A percentile compares a stretch with the other conserved stretches of the same genome.
These are phyloP conservation scores for Calyptommatus sinebrachiatus DNA, from an alignment of 2,113 vertebrate genomes.

Conservation along the genomic window DNA sequence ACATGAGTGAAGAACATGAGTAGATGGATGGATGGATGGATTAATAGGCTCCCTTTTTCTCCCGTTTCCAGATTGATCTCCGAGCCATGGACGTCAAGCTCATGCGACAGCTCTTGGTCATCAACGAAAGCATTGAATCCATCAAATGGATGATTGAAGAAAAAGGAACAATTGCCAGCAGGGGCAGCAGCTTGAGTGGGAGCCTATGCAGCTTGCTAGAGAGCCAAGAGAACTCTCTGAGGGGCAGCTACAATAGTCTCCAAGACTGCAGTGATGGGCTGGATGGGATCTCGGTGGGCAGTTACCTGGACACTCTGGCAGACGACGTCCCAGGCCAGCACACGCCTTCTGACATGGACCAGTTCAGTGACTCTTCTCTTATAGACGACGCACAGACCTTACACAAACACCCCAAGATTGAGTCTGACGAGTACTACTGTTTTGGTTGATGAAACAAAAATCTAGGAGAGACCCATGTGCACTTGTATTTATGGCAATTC, in stretches of 20 bases:
- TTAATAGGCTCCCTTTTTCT: not conserved
- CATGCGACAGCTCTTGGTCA: constrained; percentile 92
- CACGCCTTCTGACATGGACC: constrained; percentile 82
- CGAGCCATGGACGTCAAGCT: constrained; percentile 90
- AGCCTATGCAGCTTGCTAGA: constrained; percentile 91
- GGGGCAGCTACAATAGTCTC: constrained; percentile 85
- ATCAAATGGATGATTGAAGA: constrained; percentile 95
- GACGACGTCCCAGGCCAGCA: constrained; percentile 84
- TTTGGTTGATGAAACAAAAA: constrained; percentile 77
- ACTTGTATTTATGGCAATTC: constrained; percentile 63
- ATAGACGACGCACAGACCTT: constrained; percentile 73
- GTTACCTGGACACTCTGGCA: constrained; percentile 92
- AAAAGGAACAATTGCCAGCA: constrained; percentile 81
- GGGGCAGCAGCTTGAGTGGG: constrained; percentile 87
- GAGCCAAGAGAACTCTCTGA: constrained; percentile 85
- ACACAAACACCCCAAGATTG: constrained; percentile 75
- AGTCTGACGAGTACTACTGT: constrained; percentile 93
- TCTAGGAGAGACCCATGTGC: constrained; percentile 59
- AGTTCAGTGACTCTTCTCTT: constrained; percentile 78
- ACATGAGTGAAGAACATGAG: too few relatives aligned
- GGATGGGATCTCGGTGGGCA: constrained; percentile 90
- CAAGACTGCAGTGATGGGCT: constrained; percentile 84
- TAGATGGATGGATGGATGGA: not conserved
- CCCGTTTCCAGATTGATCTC: constrained; percentile 78
- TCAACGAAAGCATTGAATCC: constrained; percentile 96